phyloP scores from a whole-genome alignment of 2,888 invertebrate genomes.

The Metacarcinus magister region DNA sequence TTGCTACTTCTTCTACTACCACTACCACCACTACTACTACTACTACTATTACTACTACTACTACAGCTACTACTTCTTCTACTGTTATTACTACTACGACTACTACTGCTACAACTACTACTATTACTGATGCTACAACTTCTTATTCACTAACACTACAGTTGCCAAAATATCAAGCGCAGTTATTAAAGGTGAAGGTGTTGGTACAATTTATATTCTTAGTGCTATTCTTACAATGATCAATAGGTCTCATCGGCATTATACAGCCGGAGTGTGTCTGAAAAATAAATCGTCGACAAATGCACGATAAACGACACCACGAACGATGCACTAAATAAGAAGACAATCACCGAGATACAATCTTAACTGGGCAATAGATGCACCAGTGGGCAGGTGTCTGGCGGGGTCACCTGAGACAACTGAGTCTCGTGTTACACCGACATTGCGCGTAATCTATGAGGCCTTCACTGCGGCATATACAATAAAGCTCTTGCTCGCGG shows the following conservation, averaged over 20 bases:
- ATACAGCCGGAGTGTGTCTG: background rate
- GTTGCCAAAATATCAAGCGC: background rate
- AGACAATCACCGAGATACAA: constrained; percentile 15
- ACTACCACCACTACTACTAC: background rate
- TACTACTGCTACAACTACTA: background rate
- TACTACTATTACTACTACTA: background rate
- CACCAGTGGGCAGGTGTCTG: background rate
- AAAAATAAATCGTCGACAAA: background rate
- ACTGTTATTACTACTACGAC: background rate
- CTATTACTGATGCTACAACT: background rate
- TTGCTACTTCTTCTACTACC: background rate
- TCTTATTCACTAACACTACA: background rate
- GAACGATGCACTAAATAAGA: constrained; percentile 43
- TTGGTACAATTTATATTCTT: background rate
- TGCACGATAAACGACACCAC: background rate
- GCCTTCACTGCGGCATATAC: constrained; percentile 46
- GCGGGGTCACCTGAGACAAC: constrained; percentile 18
- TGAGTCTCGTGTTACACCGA: constrained; percentile 29
- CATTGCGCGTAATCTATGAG: constrained; percentile 29
- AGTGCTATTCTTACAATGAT: background rate
- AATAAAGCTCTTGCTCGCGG: constrained; percentile 37
- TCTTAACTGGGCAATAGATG: background rate
- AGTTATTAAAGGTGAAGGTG: background rate
- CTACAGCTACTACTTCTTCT: background rate
- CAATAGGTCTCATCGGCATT: background rate